Conservation (phyloP, 2,888 invertebrate genomes). For the Strigamia crassipes region DNA sequence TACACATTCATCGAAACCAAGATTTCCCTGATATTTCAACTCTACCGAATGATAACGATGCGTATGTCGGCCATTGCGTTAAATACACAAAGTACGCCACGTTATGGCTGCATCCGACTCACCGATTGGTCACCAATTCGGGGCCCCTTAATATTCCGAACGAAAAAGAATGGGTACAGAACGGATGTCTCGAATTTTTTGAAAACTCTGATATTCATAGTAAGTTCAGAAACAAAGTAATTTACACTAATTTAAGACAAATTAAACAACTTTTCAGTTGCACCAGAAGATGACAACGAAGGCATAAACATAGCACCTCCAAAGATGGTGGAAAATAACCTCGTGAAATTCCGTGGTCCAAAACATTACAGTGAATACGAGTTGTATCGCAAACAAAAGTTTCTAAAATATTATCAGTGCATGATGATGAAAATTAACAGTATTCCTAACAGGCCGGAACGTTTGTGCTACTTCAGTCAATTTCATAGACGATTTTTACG, state of each 20-base stretch:
- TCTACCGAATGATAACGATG: background rate
- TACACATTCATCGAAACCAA: background rate
- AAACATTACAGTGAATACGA: slow-evolving; percentile 8
- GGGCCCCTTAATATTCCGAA: background rate
- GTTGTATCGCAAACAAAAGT: slow-evolving; percentile 33
- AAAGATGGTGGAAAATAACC: background rate
- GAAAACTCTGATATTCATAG: background rate
- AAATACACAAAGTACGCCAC: slow-evolving; percentile 1
- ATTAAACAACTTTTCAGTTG: background rate
- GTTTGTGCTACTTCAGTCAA: slow-evolving; percentile 30
- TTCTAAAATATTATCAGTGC: background rate
- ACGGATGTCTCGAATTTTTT: background rate
- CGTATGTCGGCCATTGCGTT: background rate
- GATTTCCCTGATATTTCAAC: slow-evolving; percentile 5
- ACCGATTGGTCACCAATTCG: background rate
- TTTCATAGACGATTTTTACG: slow-evolving; percentile 25
- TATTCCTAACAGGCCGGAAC: slow-evolving; percentile 19
- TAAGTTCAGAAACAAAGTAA: background rate
- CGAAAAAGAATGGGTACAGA: background rate
- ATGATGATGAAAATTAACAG: slow-evolving; percentile 34
- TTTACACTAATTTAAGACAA: background rate
- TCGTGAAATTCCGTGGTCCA: background rate
- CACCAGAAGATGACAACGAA: slow-evolving; percentile 20
- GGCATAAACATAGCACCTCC: slow-evolving; percentile 1
- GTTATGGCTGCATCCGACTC: background rate